Base-by-base conservation (phyloP, 2,888 invertebrate genomes). In the Galerucella calmariensis region DNA sequence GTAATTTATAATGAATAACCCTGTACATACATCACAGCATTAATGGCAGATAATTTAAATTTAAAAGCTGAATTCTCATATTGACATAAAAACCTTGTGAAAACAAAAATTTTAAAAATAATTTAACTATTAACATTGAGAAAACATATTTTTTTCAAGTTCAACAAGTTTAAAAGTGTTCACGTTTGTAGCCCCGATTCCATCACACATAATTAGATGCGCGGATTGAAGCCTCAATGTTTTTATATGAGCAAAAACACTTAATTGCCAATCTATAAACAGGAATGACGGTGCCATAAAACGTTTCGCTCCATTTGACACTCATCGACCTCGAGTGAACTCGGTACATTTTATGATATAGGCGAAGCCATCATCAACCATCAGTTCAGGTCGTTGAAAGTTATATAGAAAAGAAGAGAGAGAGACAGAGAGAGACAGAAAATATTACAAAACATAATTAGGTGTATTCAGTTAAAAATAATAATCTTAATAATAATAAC, bases 221-320 rank as follows among this genome's bases (percentile, higher is more conserved):
- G 16, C 56, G 8, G 35, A n/a, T 56, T 20, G 2, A 8, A 53
- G 14, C 53, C 5, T 53, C n/a, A n/a, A 53, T n/a, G 12, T 56
- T 56, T 56, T 56, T 51, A 51, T 51, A 2, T n/a, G 11, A 51
- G 6, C 1, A n/a, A 56, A 16, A 56, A 20, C 16, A 41, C 62
- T 62, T 62, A 62, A 62, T 62, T 62, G 16, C 6, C 62, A 62
- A 62, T 62, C 62, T 62, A 62, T 62, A 62, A 62, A 62, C 35
- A 12, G 62, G 20, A n/a, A 14, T 62, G 41, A 41, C 14, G 41
- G 41, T 62, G 35, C 14, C 41, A 41, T 35, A 41, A 62, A 62
- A 35, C 62, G 62, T 62, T 62, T 62, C 62, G 62, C 62, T 62
- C 16, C 62, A 62, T 62, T 62, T 62, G 41, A 62, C 62, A 62